These are phyloP conservation scores for Hesperophylax magnus DNA, from an alignment of 1,140 invertebrate genomes.

Conservation along the genomic window DNA sequence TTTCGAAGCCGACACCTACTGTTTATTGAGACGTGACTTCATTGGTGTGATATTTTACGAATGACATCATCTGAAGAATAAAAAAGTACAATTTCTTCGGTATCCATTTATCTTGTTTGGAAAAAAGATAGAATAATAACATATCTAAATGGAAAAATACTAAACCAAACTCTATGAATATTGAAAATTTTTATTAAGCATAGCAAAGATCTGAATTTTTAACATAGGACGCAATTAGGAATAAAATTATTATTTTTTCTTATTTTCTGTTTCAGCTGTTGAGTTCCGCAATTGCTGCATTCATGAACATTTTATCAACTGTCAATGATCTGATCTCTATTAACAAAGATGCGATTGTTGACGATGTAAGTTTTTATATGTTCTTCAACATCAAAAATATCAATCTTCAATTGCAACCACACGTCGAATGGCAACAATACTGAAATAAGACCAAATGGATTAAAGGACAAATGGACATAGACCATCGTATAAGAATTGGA, in stretches of 20 bases:
- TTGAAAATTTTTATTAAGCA: too few relatives aligned
- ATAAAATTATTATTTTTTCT: too few relatives aligned
- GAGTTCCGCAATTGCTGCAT: conserved; percentile 48
- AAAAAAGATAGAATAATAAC: too few relatives aligned
- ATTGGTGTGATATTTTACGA: not conserved
- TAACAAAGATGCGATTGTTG: conserved; percentile 5
- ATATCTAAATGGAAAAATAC: too few relatives aligned
- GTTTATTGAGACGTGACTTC: not conserved
- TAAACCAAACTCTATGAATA: too few relatives aligned
- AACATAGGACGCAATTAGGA: too few relatives aligned
- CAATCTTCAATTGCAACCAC: not conserved
- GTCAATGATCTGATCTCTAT: conserved; percentile 42
- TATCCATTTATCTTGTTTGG: too few relatives aligned
- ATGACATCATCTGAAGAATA: not conserved
- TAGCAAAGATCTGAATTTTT: too few relatives aligned
- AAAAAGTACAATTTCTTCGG: too few relatives aligned
- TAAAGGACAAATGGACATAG: too few relatives aligned
- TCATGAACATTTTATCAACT: conserved; percentile 51
- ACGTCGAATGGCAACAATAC: not conserved
- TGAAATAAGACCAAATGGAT: too few relatives aligned
- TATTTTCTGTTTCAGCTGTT: conserved; percentile 44
- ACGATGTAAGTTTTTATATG: conserved; percentile 28
- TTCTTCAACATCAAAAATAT: not conserved
- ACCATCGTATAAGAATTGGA: too few relatives aligned
- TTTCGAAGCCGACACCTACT: not conserved